phyloP scores from a whole-genome alignment of 2,888 invertebrate genomes.

The Pollenia amentaria region DNA sequence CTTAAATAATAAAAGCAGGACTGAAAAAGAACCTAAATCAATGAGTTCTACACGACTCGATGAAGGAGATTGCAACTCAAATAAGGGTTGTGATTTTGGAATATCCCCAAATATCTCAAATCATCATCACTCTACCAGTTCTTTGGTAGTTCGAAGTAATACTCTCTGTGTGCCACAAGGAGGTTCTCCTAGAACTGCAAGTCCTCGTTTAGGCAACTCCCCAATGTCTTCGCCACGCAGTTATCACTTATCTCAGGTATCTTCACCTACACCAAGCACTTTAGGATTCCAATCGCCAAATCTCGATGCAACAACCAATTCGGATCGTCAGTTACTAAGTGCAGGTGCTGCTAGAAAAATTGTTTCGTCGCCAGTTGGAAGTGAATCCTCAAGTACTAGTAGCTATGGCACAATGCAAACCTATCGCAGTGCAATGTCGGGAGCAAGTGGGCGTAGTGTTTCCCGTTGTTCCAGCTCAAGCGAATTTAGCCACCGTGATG shows the following conservation, averaged over 20 bases:
- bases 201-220: slow-evolving; percentile 71
- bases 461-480: slow-evolving; percentile 83
- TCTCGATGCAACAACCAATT: slow-evolving; percentile 80
- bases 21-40: slow-evolving; percentile 73
- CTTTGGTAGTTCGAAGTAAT: slow-evolving; percentile 29
- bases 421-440: slow-evolving; percentile 66
- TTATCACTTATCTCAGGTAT: slow-evolving; percentile 67
- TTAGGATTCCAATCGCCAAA: slow-evolving; percentile 77
- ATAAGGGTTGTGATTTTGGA: slow-evolving; percentile 76
- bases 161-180: slow-evolving; percentile 12
- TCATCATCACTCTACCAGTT: slow-evolving; percentile 20
- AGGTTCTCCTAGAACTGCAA: slow-evolving; percentile 26
- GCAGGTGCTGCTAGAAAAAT: slow-evolving; percentile 67
- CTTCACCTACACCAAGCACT: slow-evolving; percentile 67
- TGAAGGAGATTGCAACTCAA: slow-evolving; percentile 75
- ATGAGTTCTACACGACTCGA: slow-evolving; percentile 80
- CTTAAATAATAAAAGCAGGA: slow-evolving; percentile 33
- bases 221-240: slow-evolving; percentile 80
- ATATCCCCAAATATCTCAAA: slow-evolving; percentile 78
- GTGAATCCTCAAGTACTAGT: slow-evolving; percentile 75
- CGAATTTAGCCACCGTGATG: slow-evolving; percentile 83
- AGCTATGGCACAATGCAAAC: slow-evolving; percentile 60
- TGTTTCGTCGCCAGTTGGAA: slow-evolving; percentile 79
- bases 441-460: slow-evolving; percentile 77
- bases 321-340: slow-evolving; percentile 67